These are phyloP conservation scores for Siniperca undulata DNA, from an alignment of 2,797 vertebrate genomes.

Conservation along the genomic window DNA sequence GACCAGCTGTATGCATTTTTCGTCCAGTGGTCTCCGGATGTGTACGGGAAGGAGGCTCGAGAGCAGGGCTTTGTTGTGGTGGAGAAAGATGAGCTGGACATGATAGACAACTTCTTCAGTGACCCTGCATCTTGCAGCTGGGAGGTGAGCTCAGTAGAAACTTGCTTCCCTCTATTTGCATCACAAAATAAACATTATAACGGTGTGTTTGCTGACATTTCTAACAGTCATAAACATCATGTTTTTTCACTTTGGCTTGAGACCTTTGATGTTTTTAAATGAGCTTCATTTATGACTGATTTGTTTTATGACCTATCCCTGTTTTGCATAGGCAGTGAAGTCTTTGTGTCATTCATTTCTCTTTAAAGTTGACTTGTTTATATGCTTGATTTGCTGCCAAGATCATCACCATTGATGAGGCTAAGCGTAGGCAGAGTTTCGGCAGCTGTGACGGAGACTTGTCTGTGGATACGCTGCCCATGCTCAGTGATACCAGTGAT, in stretches of 20 bases:
- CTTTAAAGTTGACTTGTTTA: neutral
- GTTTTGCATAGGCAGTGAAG: neutral
- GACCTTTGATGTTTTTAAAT: neutral
- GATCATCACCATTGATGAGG: slow-evolving; percentile 98
- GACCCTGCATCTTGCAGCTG: slow-evolving; percentile 96
- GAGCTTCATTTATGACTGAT: neutral
- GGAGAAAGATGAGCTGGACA: slow-evolving; percentile 96
- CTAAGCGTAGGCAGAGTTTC: slow-evolving; percentile 94
- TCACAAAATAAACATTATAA: neutral
- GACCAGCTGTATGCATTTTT: slow-evolving; percentile 97
- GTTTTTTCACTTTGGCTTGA: neutral
- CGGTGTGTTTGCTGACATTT: neutral
- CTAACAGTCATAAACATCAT: neutral
- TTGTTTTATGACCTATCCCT: neutral
- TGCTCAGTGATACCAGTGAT: slow-evolving; percentile 88
- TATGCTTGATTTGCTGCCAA: slow-evolving; percentile 56
- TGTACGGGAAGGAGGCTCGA: slow-evolving; percentile 97
- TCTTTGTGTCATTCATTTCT: neutral
- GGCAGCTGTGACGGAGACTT: slow-evolving; percentile 91
- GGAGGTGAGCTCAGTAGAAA: slow-evolving; percentile 88
- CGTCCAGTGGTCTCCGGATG: slow-evolving; percentile 98
- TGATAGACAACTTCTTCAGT: slow-evolving; percentile 99
- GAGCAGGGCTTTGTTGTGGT: slow-evolving; percentile 98
- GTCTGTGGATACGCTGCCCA: slow-evolving; percentile 84
- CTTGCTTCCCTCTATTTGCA: neutral